Conservation (phyloP, 2,888 invertebrate species). For the Julus scanicus region DNA sequence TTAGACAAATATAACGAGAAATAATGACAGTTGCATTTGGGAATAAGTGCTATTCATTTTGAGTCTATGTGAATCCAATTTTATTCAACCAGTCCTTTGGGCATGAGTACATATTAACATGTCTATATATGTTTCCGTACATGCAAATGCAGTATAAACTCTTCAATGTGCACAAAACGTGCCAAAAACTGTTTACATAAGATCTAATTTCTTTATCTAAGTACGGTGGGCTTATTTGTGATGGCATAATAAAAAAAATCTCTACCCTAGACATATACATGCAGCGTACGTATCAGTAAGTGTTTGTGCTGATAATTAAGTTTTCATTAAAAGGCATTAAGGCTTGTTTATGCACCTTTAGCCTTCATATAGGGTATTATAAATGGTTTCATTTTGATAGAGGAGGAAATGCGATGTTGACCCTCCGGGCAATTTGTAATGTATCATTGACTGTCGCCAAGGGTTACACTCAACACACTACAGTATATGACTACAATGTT, state of each 20-base stretch:
- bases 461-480: conserved; percentile 20
- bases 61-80: too few species aligned
- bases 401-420: conserved; percentile 20
- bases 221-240: neutral
- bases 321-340: conserved; percentile 9
- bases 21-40: neutral
- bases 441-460: conserved; percentile 28
- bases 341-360: conserved; percentile 5
- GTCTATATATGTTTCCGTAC: neutral
- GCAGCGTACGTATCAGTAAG: neutral
- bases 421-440: conserved; percentile 11
- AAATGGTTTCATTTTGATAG: conserved; percentile 14
- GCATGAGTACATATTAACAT: neutral
- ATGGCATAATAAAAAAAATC: conserved; percentile 33
- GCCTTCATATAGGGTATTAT: neutral
- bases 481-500: conserved; percentile 5
- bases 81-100: neutral
- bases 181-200: conserved; percentile 33
- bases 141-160: neutral
- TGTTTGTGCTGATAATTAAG: conserved; percentile 33
- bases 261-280: neutral
- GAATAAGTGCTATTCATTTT: neutral
- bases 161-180: conserved; percentile 5
- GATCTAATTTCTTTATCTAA: conserved; percentile 33
- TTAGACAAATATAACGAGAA: neutral